phyloP scores from a whole-genome alignment of 2,888 invertebrate species.

The Incurvaria masculella region DNA sequence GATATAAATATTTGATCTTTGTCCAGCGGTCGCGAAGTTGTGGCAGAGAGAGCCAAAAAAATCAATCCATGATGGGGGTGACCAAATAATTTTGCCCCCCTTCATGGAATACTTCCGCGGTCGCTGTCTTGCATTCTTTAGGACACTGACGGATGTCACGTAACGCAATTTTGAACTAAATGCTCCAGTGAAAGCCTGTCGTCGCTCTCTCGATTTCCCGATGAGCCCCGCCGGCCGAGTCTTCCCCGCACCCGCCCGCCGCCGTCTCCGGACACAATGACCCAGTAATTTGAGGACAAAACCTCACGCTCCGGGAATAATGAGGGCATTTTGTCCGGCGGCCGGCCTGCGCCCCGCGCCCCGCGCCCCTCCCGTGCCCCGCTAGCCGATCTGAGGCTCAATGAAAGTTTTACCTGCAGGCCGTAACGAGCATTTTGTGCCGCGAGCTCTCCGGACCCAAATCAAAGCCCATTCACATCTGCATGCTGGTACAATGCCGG shows the following conservation, averaged over 20 bases:
- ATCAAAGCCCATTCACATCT: constrained; percentile 60
- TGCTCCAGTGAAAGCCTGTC: not conserved
- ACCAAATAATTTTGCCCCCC: too few species aligned
- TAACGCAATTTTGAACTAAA: too few species aligned
- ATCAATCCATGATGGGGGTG: too few species aligned
- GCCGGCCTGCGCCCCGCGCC: constrained; percentile 57
- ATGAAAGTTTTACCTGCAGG: constrained; percentile 58
- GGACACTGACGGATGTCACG: too few species aligned
- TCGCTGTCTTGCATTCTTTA: too few species aligned
- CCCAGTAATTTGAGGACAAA: constrained; percentile 42
- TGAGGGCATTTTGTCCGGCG: constrained; percentile 57
- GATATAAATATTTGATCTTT: too few species aligned
- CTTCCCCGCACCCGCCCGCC: constrained; percentile 33
- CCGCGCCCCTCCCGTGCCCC: constrained; percentile 51
- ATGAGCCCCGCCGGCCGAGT: constrained; percentile 32
- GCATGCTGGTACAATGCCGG: constrained; percentile 58
- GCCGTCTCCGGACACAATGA: constrained; percentile 51
- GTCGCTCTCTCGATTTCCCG: not conserved
- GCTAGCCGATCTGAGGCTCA: constrained; percentile 52
- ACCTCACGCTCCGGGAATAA: constrained; percentile 45
- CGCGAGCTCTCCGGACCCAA: constrained; percentile 38
- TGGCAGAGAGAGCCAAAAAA: too few species aligned
- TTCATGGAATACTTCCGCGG: too few species aligned
- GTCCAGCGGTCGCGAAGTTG: too few species aligned
- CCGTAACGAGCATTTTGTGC: constrained; percentile 58